These are phyloP conservation scores for Alcedo atthis DNA, from an alignment of 2,797 vertebrate species.

Conservation along the genomic window DNA sequence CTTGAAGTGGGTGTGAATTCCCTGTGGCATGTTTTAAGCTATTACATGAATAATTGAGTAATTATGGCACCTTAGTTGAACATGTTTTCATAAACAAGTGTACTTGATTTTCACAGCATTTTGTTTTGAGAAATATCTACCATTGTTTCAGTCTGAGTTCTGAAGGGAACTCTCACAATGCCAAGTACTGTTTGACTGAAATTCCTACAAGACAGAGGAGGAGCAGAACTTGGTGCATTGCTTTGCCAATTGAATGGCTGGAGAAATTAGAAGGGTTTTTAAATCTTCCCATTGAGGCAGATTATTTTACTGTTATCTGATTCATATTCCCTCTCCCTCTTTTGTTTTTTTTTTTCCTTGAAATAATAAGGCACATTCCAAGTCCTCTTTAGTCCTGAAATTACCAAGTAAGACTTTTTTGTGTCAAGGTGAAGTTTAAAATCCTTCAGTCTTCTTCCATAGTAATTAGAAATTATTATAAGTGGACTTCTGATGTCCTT, in stretches of 20 bases:
- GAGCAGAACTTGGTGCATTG: conserved; percentile 4
- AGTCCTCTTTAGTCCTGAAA: neutral
- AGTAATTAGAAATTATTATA: neutral
- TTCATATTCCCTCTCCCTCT: neutral
- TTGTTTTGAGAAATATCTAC: neutral
- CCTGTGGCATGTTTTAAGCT: conserved; percentile 25
- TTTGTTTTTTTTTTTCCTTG: neutral
- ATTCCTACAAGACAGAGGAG: conserved; percentile 21
- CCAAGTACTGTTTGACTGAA: conserved; percentile 3
- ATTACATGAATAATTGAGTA: conserved; percentile 23
- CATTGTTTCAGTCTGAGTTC: neutral
- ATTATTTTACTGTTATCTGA: neutral
- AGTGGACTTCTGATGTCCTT: neutral
- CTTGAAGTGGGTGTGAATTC: neutral
- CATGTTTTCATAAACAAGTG: neutral
- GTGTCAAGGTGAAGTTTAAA: neutral
- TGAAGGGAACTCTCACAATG: neutral
- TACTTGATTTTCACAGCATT: neutral
- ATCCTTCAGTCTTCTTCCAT: neutral
- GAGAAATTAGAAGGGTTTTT: conserved; percentile 47
- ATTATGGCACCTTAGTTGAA: neutral
- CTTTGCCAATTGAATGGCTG: conserved; percentile 24
- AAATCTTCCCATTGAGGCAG: conserved; percentile 12
- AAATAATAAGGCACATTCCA: neutral
- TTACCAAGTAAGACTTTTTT: neutral